Evolutionary conservation across 1,140 invertebrate genomes (phyloP), one percentile per base, ranked within the genome.

Genomic region (Aradophagus sp.): DNA sequence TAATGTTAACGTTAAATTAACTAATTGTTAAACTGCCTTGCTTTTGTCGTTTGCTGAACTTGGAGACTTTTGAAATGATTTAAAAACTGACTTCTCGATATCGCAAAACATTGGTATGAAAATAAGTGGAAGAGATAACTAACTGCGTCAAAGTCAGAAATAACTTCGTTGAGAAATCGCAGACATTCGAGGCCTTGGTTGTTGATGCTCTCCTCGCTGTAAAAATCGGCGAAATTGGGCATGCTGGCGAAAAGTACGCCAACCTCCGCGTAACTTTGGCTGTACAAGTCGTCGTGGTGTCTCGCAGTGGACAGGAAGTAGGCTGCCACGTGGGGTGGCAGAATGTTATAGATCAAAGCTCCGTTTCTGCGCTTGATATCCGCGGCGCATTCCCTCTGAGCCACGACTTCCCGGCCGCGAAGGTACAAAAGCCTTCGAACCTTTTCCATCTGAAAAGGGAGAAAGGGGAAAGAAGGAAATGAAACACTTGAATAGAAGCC

Each of bases 61-160:
- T n/a, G n/a, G n/a, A n/a, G n/a, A n/a, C n/a, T n/a, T n/a, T n/a
- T n/a, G n/a, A n/a, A n/a, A n/a, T n/a, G n/a, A n/a, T n/a, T n/a
- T n/a, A n/a, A n/a, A n/a, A n/a, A n/a, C n/a, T n/a, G n/a, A n/a
- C n/a, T n/a, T n/a, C n/a, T n/a, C n/a, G n/a, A n/a, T n/a, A n/a
- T n/a, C n/a, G n/a, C n/a, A n/a, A n/a, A n/a, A n/a, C n/a, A n/a
- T n/a, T n/a, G n/a, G n/a, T n/a, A 23, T 23, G 20, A 23, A 23
- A 8, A 23, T 8, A 23, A 23, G 20, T 23, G 4, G 4, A 23
- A 23, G 8, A 34, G 4, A 35, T 11, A 76, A 89, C 90, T 90
- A 87, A 96, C 94, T 70, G 95, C 93, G 89, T 99, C 97, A 84
- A 97, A 99, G 87, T 98, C 97, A 0, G 96, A 97, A 77, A 99